phyloP scores from a whole-genome alignment of 2,797 vertebrate genomes.

The Protosalanx chinensis region DNA sequence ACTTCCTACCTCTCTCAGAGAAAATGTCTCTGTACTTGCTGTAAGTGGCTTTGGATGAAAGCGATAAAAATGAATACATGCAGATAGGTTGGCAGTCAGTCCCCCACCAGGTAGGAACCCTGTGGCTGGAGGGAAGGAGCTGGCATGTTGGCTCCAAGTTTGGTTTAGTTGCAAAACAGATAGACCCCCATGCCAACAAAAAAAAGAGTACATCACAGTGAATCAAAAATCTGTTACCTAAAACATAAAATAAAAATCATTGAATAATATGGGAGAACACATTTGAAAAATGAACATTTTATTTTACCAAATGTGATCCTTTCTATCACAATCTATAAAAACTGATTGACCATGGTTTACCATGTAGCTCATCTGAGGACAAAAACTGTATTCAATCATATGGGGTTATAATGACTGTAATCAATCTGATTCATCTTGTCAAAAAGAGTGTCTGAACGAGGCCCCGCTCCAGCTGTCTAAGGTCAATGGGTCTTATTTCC shows the following conservation, averaged over 20 bases:
- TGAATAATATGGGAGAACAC: not conserved
- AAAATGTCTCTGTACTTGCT: too few species aligned
- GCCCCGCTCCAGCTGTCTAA: slow-evolving; percentile 54
- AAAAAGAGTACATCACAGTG: not conserved
- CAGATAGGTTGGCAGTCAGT: slow-evolving; percentile 43
- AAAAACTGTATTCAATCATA: not conserved
- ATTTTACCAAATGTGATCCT: too few species aligned
- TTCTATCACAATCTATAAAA: too few species aligned
- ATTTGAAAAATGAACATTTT: not conserved
- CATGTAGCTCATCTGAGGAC: not conserved
- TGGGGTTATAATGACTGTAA: slow-evolving; percentile 3
- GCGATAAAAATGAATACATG: too few species aligned
- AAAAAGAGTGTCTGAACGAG: slow-evolving; percentile 35
- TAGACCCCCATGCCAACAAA: not conserved
- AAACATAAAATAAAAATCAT: not conserved
- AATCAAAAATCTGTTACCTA: not conserved
- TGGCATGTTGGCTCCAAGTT: not conserved
- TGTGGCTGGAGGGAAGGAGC: slow-evolving; percentile 22
- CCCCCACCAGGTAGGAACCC: slow-evolving; percentile 18
- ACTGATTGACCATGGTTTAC: not conserved
- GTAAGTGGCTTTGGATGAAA: too few species aligned
- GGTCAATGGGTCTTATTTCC: slow-evolving; percentile 56
- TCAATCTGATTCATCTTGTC: slow-evolving; percentile 23
- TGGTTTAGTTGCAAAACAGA: not conserved
- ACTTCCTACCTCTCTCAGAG: too few species aligned